Base-by-base conservation (phyloP, 2,113 vertebrate species). In the Albula glossodonta region DNA sequence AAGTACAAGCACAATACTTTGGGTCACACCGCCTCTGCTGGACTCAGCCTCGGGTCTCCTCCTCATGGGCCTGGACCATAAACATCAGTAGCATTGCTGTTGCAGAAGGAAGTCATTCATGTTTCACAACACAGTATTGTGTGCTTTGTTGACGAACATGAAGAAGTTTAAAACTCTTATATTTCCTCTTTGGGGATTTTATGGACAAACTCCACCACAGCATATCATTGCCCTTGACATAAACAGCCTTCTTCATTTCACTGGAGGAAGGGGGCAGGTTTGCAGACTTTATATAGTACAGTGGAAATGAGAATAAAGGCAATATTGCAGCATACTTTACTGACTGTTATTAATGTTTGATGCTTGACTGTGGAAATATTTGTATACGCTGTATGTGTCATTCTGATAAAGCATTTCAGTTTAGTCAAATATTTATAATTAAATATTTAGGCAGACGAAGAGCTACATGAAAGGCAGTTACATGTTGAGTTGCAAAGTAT, bases 81-180 rank as follows among this genome's bases (percentile, higher is more conserved):
- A 83, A 31, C 31, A 51, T 78, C 70, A 86, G 83, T 83, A 86
- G 31, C 49, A 51, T 5, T 22, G 22, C 60, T 80, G 74, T 77
- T 74, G 53, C 9, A 5, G 48, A 83, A 5, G 11, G 78, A 66
- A 41, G 31, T 41, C 31, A 41, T 41, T 41, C 52, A 63, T 51
- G n/a, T 57, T 31, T 41, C 70, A 87, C 79, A 84, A 83, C 53
- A 56, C 63, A 83, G 66, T 79, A 84, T 66, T 49, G 51, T 60
- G 22, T 60, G 66, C 50, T 57, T 79, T 83, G 82, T 80, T 87
- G 78, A 80, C 84, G 66, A 87, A 87, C 82, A 66, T n/a, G 25
- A 31, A 80, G 77, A 56, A 53, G 15, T n/a, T 78, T 84, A 66
- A 60, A 70, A 83, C 17, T 11, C 74, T 53, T n/a, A 78, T 83